Conservation (phyloP, 2,888 invertebrate genomes). For the Toxonevra muliebris region DNA sequence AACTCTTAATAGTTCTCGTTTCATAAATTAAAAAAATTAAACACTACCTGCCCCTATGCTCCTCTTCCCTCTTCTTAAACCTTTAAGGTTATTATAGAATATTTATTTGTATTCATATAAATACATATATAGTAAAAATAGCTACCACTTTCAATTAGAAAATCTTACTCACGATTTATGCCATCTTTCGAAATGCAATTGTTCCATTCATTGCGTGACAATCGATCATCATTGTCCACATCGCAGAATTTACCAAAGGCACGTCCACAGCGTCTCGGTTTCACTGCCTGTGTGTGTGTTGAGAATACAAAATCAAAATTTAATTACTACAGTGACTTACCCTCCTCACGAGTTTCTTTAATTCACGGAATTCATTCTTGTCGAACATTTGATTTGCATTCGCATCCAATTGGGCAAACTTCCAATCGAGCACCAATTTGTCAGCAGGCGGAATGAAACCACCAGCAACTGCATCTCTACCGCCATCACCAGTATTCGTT, state of each 20-base stretch:
- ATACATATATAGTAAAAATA: not conserved
- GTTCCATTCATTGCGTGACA: conserved; percentile 85
- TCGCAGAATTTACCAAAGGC: conserved; percentile 91
- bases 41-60: no score
- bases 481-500: conserved; percentile 6
- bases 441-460: conserved; percentile 58
- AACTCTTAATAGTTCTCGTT: no score
- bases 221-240: conserved; percentile 79
- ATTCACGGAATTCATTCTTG: conserved; percentile 82
- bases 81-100: no score
- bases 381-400: conserved; percentile 82
- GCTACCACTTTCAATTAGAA: not conserved
- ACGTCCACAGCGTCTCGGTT: conserved; percentile 89
- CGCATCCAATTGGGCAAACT: conserved; percentile 84
- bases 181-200: conserved; percentile 84
- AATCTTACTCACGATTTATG: conserved; percentile 77
- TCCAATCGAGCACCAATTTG: conserved; percentile 82
- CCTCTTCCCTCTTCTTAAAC: no score
- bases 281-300: conserved; percentile 72
- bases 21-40: no score
- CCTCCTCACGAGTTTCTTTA: conserved; percentile 85
- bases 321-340: conserved; percentile 56
- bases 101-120: not conserved
- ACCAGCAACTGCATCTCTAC: conserved; percentile 36
- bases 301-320: conserved; percentile 31